Base-by-base conservation (phyloP, 2,888 invertebrate genomes). In the Petrophora chlorosata region DNA sequence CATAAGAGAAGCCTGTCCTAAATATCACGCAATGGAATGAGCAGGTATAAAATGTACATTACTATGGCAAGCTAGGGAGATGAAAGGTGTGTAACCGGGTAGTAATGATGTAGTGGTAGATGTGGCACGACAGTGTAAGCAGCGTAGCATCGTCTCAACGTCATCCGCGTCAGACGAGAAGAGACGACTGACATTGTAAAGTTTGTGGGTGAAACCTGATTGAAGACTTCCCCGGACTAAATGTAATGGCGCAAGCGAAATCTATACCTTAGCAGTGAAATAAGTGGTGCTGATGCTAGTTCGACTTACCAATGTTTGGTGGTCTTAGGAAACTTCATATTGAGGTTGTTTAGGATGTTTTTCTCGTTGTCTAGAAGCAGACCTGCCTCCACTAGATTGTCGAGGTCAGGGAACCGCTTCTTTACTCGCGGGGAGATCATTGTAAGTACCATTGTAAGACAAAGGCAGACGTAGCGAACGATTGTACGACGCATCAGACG, bases 391-490 rank as follows among this genome's bases (percentile, higher is more conserved):
- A 97, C 95, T 48, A 97, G 93, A 79, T 97, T 96, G 56, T 94
- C 93, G 47, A 96, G 84, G 0, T 95, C 94, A 0, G 97, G 97
- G 77, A 97, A 97, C 9, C 97, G 92, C 76, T 96, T 97, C 78
- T 97, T 97, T 14, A 97, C 97, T 33, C 95, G 91, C 0, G 97
- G 96, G 39, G 96, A 95, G 55, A 97, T 95, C 92, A 95, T 96
- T 25, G 95, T 93, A 63, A 97, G 92, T 51, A 96, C 96, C 94
- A 97, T 94, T 0, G 97, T 96, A n/a, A 97, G 91, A 63, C 96
- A 95, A 17, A 97, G 92, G 73, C 97, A 97, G 26, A 94, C 95
- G 72, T 96, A 96, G 42, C 96, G 92, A 90, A 96, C 93, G 51
- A 96, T 94, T 7, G 96, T 96, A 26, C 96, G 92, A 42, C 96